Evolutionary conservation across 2,888 invertebrate species (phyloP), one percentile per base, ranked within the genome.

Genomic region (Protophormia terraenovae): DNA sequence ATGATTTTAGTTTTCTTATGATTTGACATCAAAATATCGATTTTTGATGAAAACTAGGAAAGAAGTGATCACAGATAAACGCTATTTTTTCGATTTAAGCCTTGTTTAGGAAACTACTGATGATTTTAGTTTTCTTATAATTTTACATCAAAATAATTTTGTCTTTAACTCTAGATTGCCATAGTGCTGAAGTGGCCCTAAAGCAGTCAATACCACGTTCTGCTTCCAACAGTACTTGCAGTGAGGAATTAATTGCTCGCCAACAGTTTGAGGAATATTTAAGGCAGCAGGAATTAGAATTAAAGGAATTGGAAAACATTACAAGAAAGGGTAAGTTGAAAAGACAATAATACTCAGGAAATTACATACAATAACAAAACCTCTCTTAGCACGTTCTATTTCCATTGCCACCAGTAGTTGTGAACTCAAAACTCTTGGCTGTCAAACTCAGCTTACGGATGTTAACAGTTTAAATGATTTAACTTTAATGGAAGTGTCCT

Each of bases 401-500:
- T 66, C 72, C 0, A 80, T 64, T 7, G 55, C 24, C 24, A 80
- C 72, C 24, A 72, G 35, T 14, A 45, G 3, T 6, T 72, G 72
- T 12, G 64, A 71, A n/a, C 4, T 69, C 2, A 78, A 55, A 32
- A 55, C 10, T 55, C 19, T 71, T 2, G 79, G 22, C 22, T 79
- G 79, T 32, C 79, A 79, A 50, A 79, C 79, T 3, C 10, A 53
- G 0, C 19, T 16, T 5, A 3, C 50, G 0, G 79, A 80, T 32
- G 55, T 19, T 2, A 19, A 27, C 10, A 80, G 79, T 4, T 27
- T 80, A 19, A 64, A 64, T 12, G 53, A 66, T 2, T 12, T 79
- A 8, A 62, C 41, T 32, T 32, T 79, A 1, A 2, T 64, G n/a
- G 79, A 80, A 24, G 19, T 50, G 8, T 79, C 85, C 3, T 62